Base-by-base conservation (phyloP, 2,797 vertebrate species). In the Syngnathus rostellatus region DNA sequence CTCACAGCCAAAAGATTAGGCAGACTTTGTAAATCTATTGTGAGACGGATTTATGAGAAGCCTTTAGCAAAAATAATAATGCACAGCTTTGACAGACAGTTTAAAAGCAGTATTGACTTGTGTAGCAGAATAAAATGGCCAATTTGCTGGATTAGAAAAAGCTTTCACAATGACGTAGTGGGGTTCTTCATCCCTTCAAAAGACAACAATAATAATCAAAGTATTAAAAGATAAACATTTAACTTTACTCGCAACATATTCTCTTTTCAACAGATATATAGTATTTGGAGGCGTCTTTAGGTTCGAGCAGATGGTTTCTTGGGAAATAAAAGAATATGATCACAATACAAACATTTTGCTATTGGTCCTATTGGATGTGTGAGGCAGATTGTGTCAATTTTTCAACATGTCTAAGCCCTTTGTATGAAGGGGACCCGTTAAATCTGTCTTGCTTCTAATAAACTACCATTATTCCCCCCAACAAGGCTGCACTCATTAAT, bases 401-500 rank as follows among this genome's bases (percentile, higher is more conserved):
- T 92, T 94, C 92, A 95, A 88, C 85, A 86, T 86, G 90, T 93
- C 92, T 88, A 88, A 90, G 88, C 72, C 85, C 74, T 94, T 92
- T 93, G 88, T 85, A 83, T 72, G 86, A 89, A 89, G 88, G 86
- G 81, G 86, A 91, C 89, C 90, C 88, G 91, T 92, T 90, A 90
- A 89, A 88, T 89, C 85, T 88, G 85, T 88, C 85, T 87, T 90
- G 79, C 88, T 89, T 85, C 92, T 91, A 91, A 89, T 93, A 92
- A 93, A 93, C 88, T 89, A 79, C 93, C 92, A 94, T 94, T 93
- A 94, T 94, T 87, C 92, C 87, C 85, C 86, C 84, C 89, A 93
- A 93, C 91, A 90, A 93, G 92, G 93, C 91, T 90, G 89, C 85
- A 81, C 92, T 92, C 93, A 96, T 97, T 97, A 95, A 96, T 97